Evolutionary conservation across 1,140 invertebrate species (phyloP).

Genomic region (Drosophila truncata): DNA sequence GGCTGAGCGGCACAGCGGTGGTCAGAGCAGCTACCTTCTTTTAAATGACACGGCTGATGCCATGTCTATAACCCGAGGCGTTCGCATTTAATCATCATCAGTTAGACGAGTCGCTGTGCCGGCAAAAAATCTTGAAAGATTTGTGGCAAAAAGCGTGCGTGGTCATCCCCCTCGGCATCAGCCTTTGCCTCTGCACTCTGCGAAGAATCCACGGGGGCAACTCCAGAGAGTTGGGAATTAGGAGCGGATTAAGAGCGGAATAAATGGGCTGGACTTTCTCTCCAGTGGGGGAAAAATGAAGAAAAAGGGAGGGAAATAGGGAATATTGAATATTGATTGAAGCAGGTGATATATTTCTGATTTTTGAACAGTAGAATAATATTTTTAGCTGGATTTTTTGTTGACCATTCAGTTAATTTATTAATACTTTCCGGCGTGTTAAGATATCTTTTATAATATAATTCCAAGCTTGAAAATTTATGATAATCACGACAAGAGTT

Average conservation of each 20-base stretch:
- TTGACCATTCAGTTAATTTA: too few species aligned
- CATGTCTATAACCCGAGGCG: conserved; percentile 83
- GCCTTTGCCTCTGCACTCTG: conserved; percentile 4
- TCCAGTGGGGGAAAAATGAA: neutral
- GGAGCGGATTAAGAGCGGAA: conserved; percentile 57
- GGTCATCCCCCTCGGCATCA: conserved; percentile 49
- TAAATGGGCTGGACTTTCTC: conserved; percentile 54
- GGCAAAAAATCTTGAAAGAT: conserved; percentile 71
- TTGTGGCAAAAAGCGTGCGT: conserved; percentile 82
- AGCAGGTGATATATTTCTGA: neutral
- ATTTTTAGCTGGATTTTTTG: too few species aligned
- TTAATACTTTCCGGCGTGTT: neutral
- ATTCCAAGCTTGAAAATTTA: neutral
- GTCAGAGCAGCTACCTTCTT: conserved; percentile 75
- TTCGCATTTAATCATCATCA: conserved; percentile 83
- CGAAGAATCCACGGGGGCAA: conserved; percentile 38
- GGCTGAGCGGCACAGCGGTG: conserved; percentile 38
- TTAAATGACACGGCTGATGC: conserved; percentile 84
- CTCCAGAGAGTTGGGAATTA: conserved; percentile 51
- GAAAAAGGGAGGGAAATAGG: neutral
- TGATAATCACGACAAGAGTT: conserved; percentile 1
- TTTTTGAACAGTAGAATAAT: neutral
- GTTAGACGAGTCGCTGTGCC: conserved; percentile 74
- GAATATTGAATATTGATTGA: neutral
- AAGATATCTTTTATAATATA: neutral